These are phyloP conservation scores for Erythrocercus mccallii DNA, from an alignment of 2,113 vertebrate species.

Conservation along the genomic window DNA sequence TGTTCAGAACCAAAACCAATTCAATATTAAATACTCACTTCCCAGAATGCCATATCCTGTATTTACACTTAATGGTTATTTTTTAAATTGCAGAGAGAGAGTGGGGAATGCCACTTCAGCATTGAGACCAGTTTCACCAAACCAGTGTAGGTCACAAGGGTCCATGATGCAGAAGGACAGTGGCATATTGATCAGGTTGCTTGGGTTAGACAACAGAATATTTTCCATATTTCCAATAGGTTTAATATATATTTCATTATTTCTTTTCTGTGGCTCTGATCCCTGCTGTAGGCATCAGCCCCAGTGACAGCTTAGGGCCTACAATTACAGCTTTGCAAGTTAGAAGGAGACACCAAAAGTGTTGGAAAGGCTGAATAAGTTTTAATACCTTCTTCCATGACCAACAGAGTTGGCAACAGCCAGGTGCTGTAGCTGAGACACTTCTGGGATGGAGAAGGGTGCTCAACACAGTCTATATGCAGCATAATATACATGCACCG, in stretches of 20 bases:
- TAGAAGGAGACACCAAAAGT: background rate
- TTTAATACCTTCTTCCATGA: background rate
- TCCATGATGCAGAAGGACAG: background rate
- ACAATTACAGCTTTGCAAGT: background rate
- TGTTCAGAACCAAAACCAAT: background rate
- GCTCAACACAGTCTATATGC: fast-evolving
- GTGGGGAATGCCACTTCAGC: background rate
- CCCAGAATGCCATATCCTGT: background rate
- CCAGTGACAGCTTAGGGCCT: background rate
- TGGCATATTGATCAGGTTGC: background rate
- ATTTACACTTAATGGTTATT: background rate
- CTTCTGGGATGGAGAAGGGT: background rate
- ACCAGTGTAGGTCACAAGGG: background rate
- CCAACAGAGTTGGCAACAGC: background rate
- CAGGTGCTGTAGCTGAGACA: background rate
- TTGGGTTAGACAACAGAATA: background rate
- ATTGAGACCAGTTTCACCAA: background rate
- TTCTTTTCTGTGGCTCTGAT: background rate
- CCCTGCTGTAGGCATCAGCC: background rate
- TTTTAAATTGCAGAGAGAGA: background rate
- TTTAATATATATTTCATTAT: background rate
- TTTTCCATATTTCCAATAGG: background rate
- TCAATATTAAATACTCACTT: background rate
- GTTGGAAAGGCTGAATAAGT: background rate
- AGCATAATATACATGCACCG: background rate